These are phyloP conservation scores for Coptodon rendalli DNA, from an alignment of 2,113 vertebrate species.

Conservation along the genomic window DNA sequence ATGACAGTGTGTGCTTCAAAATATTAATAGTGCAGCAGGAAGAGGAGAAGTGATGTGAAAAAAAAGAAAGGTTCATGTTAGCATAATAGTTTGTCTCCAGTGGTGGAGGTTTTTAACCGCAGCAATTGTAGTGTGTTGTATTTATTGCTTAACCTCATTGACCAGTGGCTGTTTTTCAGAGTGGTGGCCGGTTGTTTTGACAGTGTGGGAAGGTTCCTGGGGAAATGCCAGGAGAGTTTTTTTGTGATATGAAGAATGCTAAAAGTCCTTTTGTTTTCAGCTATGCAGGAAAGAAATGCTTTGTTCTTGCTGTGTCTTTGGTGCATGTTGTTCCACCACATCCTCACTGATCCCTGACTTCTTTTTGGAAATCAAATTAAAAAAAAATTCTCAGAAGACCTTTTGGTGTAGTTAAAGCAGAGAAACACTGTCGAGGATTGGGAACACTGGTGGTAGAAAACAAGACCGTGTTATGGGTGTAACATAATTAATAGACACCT, in stretches of 20 bases:
- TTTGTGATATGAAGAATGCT: constrained; percentile 2
- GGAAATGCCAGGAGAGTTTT: constrained; percentile 44
- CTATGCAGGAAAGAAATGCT: not conserved
- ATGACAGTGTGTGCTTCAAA: not conserved
- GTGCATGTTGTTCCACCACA: constrained; percentile 6
- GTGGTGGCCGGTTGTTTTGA: constrained; percentile 36
- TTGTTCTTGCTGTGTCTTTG: constrained; percentile 13
- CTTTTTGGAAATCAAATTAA: not conserved
- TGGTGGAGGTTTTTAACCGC: not conserved
- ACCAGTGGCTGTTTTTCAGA: not conserved
- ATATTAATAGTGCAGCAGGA: not conserved
- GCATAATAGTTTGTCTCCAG: constrained; percentile 19
- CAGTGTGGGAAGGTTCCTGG: constrained; percentile 49
- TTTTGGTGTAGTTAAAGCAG: not conserved
- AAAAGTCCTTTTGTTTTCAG: constrained; percentile 50
- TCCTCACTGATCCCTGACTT: constrained; percentile 5
- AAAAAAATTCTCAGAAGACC: not conserved
- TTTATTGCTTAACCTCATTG: not conserved
- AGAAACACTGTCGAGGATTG: not conserved
- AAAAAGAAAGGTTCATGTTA: not conserved
- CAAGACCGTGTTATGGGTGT: not conserved
- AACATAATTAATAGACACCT: not conserved
- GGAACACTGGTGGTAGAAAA: not conserved
- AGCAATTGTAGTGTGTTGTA: not conserved
- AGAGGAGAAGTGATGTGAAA: not conserved